Conservation (phyloP, 37 sponge, comb jelly and placozoan species). For the Halichondria panicea region DNA sequence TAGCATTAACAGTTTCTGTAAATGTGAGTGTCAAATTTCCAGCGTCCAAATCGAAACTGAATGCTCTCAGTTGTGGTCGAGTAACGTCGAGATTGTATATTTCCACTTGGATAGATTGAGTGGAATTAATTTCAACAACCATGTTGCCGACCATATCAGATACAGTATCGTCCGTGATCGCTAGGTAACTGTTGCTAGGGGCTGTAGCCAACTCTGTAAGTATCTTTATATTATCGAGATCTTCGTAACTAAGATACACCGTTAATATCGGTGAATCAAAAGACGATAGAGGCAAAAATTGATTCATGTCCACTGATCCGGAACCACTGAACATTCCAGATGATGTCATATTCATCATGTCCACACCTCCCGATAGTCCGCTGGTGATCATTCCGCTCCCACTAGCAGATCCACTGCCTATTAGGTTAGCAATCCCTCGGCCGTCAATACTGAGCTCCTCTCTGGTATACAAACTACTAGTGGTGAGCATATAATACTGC, state of each 20-base stretch:
- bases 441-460: slow-evolving; percentile 19
- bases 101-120: slow-evolving; percentile 4
- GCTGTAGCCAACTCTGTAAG: slow-evolving; percentile 57
- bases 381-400: slow-evolving; percentile 30
- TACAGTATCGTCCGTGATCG: slow-evolving; percentile 49
- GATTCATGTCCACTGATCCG: not conserved
- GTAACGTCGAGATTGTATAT: slow-evolving; percentile 53
- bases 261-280: slow-evolving; percentile 49
- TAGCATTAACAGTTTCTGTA: slow-evolving; percentile 87
- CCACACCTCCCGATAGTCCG: slow-evolving; percentile 2
- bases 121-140: slow-evolving; percentile 24
- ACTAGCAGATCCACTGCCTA: slow-evolving; percentile 12
- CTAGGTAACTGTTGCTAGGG: slow-evolving; percentile 47
- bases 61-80: slow-evolving; percentile 56
- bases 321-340: not conserved
- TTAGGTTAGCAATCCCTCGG: not conserved
- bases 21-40: slow-evolving; percentile 87
- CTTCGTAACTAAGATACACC: slow-evolving; percentile 59
- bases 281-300: slow-evolving; percentile 32
- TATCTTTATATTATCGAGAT: slow-evolving; percentile 80
- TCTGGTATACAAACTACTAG: slow-evolving; percentile 37
- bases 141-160: slow-evolving; percentile 78
- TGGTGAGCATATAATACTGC: slow-evolving; percentile 30
- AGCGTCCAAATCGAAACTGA: slow-evolving; percentile 73
- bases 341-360: not conserved